These are phyloP conservation scores for Acronicta leporina DNA, from an alignment of 2,888 invertebrate species.

Conservation along the genomic window DNA sequence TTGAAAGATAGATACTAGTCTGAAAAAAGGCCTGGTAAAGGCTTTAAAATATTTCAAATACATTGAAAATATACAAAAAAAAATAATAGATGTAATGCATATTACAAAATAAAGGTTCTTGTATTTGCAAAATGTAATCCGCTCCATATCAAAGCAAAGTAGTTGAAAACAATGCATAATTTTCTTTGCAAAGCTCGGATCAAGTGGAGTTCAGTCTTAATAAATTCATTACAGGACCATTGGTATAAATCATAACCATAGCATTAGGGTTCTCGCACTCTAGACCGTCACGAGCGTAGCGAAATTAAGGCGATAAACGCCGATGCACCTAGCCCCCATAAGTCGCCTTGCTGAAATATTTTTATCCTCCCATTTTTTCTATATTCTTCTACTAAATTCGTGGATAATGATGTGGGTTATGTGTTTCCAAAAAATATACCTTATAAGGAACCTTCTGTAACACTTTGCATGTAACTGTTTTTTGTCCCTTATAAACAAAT, in stretches of 20 bases:
- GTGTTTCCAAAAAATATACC: too few species aligned
- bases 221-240: constrained; percentile 75
- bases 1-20: constrained; percentile 3
- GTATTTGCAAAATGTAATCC: neutral
- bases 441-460: too few species aligned
- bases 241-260: constrained; percentile 69
- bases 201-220: constrained; percentile 62
- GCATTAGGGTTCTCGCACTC: constrained; percentile 37
- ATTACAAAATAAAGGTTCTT: neutral
- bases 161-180: constrained; percentile 26
- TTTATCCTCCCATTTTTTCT: too few species aligned
- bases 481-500: too few species aligned
- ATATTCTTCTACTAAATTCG: too few species aligned
- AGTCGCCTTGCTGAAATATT: too few species aligned
- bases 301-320: too few species aligned
- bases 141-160: neutral
- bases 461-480: too few species aligned
- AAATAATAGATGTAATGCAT: neutral
- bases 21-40: neutral
- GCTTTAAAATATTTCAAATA: neutral
- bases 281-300: constrained; percentile 32
- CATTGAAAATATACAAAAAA: neutral
- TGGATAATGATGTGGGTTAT: too few species aligned
- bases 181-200: constrained; percentile 47
- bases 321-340: too few species aligned